Conservation (phyloP, 2,113 vertebrate genomes). For the Corvus cornix region DNA sequence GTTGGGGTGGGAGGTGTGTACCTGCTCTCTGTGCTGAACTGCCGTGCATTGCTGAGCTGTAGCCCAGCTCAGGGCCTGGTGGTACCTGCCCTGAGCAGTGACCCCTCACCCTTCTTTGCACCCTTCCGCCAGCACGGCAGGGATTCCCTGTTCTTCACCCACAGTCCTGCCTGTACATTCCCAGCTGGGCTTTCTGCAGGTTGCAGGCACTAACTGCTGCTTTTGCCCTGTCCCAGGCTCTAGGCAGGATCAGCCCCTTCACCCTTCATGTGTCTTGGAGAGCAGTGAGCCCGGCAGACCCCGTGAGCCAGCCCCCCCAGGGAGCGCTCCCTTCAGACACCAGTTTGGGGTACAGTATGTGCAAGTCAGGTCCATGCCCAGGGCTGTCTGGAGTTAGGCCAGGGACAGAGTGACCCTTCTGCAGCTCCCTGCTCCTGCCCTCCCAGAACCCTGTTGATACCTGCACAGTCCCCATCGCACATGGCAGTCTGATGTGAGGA, state of each 20-base stretch:
- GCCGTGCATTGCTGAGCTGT: neutral
- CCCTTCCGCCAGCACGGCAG: neutral
- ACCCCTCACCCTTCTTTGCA: neutral
- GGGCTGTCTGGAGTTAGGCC: neutral
- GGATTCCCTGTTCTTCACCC: neutral
- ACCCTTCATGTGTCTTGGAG: slow-evolving; percentile 54
- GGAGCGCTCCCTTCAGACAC: slow-evolving; percentile 47
- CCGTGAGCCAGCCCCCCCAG: slow-evolving; percentile 13
- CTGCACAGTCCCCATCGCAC: neutral
- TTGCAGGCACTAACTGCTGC: slow-evolving; percentile 36
- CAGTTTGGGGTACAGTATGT: slow-evolving; percentile 65
- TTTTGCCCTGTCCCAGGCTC: slow-evolving; percentile 59
- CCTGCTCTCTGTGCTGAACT: neutral
- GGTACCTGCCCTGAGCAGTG: neutral
- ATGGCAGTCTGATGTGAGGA: neutral
- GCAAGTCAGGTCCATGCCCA: neutral
- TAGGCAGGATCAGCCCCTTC: slow-evolving; percentile 56
- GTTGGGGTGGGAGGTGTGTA: neutral
- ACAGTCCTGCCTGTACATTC: neutral
- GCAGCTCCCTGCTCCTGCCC: neutral
- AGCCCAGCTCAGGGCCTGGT: neutral
- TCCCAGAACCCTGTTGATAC: neutral
- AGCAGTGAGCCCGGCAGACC: slow-evolving; percentile 42
- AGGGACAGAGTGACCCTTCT: neutral
- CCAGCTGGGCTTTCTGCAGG: neutral